Base-by-base conservation (phyloP, 1,140 invertebrate genomes). In the Cotesia glomerata region DNA sequence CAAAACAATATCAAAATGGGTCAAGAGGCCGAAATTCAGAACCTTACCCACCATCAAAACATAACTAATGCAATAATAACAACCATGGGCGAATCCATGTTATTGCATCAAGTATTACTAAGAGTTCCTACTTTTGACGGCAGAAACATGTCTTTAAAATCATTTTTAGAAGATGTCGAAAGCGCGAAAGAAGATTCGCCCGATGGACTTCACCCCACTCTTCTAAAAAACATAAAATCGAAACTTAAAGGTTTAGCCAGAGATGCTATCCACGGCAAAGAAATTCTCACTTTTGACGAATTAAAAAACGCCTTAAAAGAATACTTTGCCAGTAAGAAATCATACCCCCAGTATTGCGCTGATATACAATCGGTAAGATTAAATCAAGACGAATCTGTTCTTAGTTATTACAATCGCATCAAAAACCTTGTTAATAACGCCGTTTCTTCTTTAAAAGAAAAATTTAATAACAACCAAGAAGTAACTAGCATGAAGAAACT, bases 111-210 rank as follows among this genome's bases (percentile, higher is more conserved):
- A 63, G 69, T 59, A n/a, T 11, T 66, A 18, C 52, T 65, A 4
- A 32, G 66, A 5, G 63, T 72, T 4, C 62, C 52, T 14, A 13
- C 14, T 45, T 71, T 63, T n/a, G 34, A 51, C n/a, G 69, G 69
- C 5, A 71, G 36, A 32, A 66, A 59, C 49, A 72, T 72, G 51
- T 52, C 71, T 2, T 34, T 72, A 26, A 72, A 72, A 72, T 11
- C 62, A 26, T 72, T 72, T 56, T 32, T 72, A 13, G 51, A 72
- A 67, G 68, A 69, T 59, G 68, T 59, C 11, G 54, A 69, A 45
- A 69, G 16, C 34, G 54, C 54, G 0, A 35, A 14, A 5, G 35
- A 32, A 14, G 39, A 35, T 4, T n/a, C 59, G 0, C 68, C 68
- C 5, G 52, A 35, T 32, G 62, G 45, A 11, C 51, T 72, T 7